Percentiles rank a stretch among this genome's conserved stretches.
These are phyloP conservation scores for Himalopsyche japonica DNA, from an alignment of 2,888 invertebrate genomes.

Conservation along the genomic window DNA sequence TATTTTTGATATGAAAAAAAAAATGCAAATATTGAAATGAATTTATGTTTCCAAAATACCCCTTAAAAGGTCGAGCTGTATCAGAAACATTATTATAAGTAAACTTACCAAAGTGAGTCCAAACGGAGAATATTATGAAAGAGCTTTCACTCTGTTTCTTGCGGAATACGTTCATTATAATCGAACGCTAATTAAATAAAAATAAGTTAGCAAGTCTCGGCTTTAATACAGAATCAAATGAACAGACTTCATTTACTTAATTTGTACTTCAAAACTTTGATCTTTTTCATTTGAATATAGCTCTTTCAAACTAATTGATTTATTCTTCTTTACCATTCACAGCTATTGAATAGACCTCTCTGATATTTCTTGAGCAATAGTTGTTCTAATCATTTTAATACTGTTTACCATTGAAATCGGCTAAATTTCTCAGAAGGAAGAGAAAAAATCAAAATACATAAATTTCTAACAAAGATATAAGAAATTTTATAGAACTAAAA, in stretches of 20 bases:
- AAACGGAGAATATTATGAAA: neutral
- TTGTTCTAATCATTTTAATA: neutral
- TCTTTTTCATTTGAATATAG: neutral
- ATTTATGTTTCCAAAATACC: too few relatives aligned
- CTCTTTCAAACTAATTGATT: neutral
- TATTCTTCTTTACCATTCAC: neutral
- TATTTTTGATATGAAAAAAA: too few relatives aligned
- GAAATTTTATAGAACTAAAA: too few relatives aligned
- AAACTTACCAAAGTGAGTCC: neutral
- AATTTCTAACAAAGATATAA: too few relatives aligned
- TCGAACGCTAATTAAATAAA: slow-evolving; percentile 24
- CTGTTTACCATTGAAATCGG: neutral
- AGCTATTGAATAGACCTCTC: neutral
- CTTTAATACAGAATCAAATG: neutral
- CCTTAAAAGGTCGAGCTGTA: too few relatives aligned
- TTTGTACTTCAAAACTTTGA: neutral
- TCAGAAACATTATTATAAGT: too few relatives aligned
- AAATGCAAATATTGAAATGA: too few relatives aligned
- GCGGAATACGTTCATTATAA: neutral
- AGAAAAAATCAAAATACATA: too few relatives aligned
- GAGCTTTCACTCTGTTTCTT: neutral
- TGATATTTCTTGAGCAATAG: neutral
- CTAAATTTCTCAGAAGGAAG: too few relatives aligned
- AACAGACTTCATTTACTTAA: neutral
- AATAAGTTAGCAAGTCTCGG: slow-evolving; percentile 20